phyloP scores from a whole-genome alignment of 2,113 vertebrate genomes.

The Plecturocebus donacophilus region DNA sequence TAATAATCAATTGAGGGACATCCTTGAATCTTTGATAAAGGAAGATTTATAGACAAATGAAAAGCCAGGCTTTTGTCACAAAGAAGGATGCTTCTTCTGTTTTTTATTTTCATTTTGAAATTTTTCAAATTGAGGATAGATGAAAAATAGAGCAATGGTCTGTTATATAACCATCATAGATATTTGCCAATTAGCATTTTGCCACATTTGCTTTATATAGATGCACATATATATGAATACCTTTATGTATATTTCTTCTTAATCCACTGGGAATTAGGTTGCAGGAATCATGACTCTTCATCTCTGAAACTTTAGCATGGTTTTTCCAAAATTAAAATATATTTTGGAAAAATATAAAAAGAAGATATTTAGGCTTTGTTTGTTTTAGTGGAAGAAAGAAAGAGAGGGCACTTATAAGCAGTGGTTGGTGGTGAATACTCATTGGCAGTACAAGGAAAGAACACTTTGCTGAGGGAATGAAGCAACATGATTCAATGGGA shows the following conservation, averaged over 20 bases:
- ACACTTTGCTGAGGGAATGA: neutral
- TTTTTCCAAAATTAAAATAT: neutral
- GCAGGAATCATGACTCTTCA: neutral
- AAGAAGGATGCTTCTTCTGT: neutral
- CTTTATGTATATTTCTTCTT: neutral
- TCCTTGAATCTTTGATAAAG: neutral
- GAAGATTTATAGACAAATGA: neutral
- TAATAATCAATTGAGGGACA: neutral
- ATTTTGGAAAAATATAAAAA: neutral
- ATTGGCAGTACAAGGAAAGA: neutral
- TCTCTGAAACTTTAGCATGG: neutral
- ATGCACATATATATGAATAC: neutral
- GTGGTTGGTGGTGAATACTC: neutral
- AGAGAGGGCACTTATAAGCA: neutral
- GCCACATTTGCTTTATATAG: neutral
- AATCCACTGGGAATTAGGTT: neutral
- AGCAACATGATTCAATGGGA: neutral
- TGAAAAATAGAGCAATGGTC: neutral
- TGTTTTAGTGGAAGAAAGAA: neutral
- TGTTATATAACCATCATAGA: neutral
- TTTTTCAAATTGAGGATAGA: neutral
- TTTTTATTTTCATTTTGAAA: neutral
- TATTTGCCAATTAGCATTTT: neutral
- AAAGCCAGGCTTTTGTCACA: neutral
- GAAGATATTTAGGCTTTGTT: neutral